Conservation (phyloP, 2,113 vertebrate species). For the Pterocles orientalis region DNA sequence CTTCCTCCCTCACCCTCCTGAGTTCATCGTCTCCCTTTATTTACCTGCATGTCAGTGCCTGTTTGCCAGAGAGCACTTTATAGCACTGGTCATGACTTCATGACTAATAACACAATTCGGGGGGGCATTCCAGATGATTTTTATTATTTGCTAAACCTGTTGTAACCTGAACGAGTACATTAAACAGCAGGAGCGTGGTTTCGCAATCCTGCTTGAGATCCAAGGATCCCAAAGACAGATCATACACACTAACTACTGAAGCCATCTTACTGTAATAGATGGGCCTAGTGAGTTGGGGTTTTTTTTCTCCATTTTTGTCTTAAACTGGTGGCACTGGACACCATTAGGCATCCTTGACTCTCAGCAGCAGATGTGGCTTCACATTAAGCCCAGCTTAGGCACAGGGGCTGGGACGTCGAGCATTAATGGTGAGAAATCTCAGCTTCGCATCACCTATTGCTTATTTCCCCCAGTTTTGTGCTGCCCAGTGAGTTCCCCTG, state of each 20-base stretch:
- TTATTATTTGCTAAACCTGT: slow-evolving; percentile 66
- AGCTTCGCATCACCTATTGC: background rate
- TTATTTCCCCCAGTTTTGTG: background rate
- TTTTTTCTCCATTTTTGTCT: background rate
- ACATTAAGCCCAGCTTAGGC: background rate
- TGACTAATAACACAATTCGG: background rate
- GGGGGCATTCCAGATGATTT: background rate
- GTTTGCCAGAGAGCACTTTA: background rate
- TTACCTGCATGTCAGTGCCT: background rate
- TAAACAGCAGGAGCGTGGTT: slow-evolving; percentile 64
- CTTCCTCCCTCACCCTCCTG: background rate
- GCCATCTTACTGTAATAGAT: background rate
- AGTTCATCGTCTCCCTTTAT: background rate
- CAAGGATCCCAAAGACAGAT: slow-evolving; percentile 65
- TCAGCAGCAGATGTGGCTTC: background rate
- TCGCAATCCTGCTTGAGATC: slow-evolving; percentile 53
- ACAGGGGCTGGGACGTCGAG: background rate
- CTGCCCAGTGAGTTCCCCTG: background rate
- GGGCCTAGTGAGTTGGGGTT: background rate
- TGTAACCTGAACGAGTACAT: slow-evolving; percentile 66
- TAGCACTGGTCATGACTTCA: background rate
- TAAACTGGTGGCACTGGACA: background rate
- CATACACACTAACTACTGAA: background rate
- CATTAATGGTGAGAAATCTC: background rate
- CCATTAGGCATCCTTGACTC: background rate